Base-by-base conservation (phyloP, 1,140 invertebrate species). In the Apis dorsata region DNA sequence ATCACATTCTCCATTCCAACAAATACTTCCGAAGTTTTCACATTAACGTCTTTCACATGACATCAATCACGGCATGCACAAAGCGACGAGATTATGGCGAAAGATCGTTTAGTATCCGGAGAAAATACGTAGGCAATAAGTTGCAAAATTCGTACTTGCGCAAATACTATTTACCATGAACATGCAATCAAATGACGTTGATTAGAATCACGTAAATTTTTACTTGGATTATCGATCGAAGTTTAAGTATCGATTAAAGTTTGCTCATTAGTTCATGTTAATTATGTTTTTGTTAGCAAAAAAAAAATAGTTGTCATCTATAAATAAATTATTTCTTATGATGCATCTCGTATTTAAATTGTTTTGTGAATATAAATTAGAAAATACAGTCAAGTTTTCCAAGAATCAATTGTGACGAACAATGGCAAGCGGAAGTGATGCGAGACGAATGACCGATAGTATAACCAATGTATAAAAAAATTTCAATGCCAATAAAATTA, bases 71-170 rank as follows among this genome's bases (percentile, higher is more conserved):
- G 71, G 71, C 66, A 81, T 66, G 79, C 71, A 28, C 60, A 70
- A n/a, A 78, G 44, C 60, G n/a, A 55, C 44, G 78, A 73, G 69
- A 74, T 19, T 24, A 51, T 55, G 34, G 3, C 17, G 71, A 68
- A 62, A 51, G 55, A 76, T 82, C 65, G 65, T 15, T 55, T 44
- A 73, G 73, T 57, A 62, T 82, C 65, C 51, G 71, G 71, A 75
- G 79, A 75, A 81, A 81, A 81, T 62, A 62, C 53, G 80, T 82
- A 77, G 80, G 73, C 65, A 77, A 65, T 49, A 11, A n/a, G 57
- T 82, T 82, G 80, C 80, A 82, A 82, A 82, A 82, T 82, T 82
- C 53, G 62, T 49, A 28, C 51, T 82, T 82, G 65, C 80, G 80
- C 65, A 82, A 82, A 63, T 57, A 77, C 24, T 24, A 49, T 70